Base-by-base conservation (phyloP, 2,888 invertebrate species). In the Athrips mouffetella region DNA sequence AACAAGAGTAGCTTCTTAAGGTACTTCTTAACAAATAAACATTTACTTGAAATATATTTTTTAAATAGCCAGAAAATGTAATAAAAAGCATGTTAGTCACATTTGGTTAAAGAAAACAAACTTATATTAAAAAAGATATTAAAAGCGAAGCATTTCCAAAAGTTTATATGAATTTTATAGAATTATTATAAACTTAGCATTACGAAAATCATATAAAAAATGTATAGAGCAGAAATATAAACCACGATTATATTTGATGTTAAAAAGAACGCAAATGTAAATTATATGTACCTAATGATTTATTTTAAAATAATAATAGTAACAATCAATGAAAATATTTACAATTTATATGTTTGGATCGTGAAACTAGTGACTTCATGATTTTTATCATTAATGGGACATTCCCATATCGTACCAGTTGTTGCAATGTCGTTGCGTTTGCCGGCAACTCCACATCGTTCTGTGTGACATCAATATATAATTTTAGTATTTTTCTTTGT, bases 361-460 rank as follows among this genome's bases (percentile, higher is more conserved):
- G 60, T 71, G 62, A 46, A 51, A 63, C 62, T 68, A 68, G 52
- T 62, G 60, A 59, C 52, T 51, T 51, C 59, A 53, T 62, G 57
- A 50, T 52, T 58, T 60, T 52, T 41, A 46, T 21, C 49, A 47
- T 54, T 59, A 53, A 50, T 51, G 31, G 58, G 59, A 59, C 59
- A 54, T 55, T 67, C 80, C 80, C 80, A 80, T 79, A 59, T 49
- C 25, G 53, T 20, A 70, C 70, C 55, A 60, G 63, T 31, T 68
- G 73, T 63, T 61, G 73, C 65, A 70, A 52, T 42, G 68, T 62
- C 41, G 70, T 60, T 40, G 60, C 61, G 51, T 76, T 79, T 45
- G 67, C 68, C 50, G 76, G 60, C 42, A 73, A 53, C 46, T 84
- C 80, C 47, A 60, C 78, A 57, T 82, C 83, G 45, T 85, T 85